phyloP scores from a whole-genome alignment of 2,888 invertebrate genomes.

The Clepsis dumicolana region DNA sequence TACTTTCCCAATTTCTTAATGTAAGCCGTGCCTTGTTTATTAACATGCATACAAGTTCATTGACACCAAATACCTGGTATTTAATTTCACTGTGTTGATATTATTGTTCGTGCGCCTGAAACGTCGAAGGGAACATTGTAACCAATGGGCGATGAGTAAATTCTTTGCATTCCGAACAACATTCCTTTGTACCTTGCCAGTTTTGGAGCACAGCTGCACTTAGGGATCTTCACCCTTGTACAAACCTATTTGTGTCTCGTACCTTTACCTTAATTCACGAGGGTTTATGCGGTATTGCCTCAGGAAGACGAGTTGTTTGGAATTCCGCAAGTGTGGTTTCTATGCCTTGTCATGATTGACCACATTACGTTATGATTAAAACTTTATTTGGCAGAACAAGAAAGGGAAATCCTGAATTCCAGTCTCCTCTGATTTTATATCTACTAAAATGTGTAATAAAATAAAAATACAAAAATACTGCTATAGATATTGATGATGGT shows the following conservation, averaged over 20 bases:
- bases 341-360: no score
- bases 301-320: neutral
- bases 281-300: neutral
- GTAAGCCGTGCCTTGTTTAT: conserved; percentile 36
- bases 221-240: conserved; percentile 9
- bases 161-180: neutral
- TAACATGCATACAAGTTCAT: conserved; percentile 37
- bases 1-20: conserved; percentile 28
- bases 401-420: no score
- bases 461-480: no score
- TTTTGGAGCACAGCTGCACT: neutral
- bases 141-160: conserved; percentile 7
- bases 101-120: conserved; percentile 19
- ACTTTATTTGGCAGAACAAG: no score
- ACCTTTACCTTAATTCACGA: neutral
- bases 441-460: no score
- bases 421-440: no score
- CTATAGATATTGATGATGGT: no score
- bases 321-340: neutral
- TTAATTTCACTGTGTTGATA: conserved; percentile 36
- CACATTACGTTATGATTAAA: no score
- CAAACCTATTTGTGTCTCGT: conserved; percentile 3
- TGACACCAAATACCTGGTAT: conserved; percentile 37
- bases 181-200: neutral
- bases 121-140: conserved; percentile 16